These are phyloP conservation scores for Galerucella calmariensis DNA, from an alignment of 2,888 invertebrate species.

Conservation along the genomic window DNA sequence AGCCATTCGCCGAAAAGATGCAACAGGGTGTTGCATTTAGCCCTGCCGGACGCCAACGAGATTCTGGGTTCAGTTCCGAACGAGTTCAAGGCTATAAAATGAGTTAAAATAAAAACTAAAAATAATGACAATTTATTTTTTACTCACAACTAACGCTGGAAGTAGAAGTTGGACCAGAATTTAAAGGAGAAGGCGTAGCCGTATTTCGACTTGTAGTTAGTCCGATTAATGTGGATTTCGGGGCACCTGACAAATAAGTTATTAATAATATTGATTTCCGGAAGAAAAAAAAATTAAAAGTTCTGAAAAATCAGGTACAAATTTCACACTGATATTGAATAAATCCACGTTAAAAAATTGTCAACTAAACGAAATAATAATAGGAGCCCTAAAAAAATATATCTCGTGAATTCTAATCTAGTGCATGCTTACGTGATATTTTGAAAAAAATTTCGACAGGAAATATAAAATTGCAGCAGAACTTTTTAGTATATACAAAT, in stretches of 20 bases:
- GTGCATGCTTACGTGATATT: no score
- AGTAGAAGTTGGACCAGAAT: slow-evolving; percentile 76
- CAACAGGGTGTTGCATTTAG: slow-evolving; percentile 94
- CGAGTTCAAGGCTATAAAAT: slow-evolving; percentile 69
- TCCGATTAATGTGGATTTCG: slow-evolving; percentile 83
- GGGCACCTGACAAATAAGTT: slow-evolving; percentile 71
- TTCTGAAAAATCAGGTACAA: no score
- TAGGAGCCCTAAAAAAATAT: no score
- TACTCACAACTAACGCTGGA: slow-evolving; percentile 74
- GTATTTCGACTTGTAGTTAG: slow-evolving; percentile 79
- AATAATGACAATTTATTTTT: background rate
- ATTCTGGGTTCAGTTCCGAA: slow-evolving; percentile 65
- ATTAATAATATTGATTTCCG: background rate
- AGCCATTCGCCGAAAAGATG: slow-evolving; percentile 97
- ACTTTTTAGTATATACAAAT: no score
- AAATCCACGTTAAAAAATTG: background rate
- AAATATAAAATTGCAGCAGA: no score
- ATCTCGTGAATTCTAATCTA: no score
- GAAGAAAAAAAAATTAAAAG: no score
- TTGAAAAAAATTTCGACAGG: no score
- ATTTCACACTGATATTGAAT: background rate
- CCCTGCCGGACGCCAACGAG: slow-evolving; percentile 80
- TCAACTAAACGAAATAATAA: no score
- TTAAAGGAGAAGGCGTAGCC: slow-evolving; percentile 75
- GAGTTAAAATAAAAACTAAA: slow-evolving; percentile 3